These are phyloP conservation scores for Rallus crepitans DNA, from an alignment of 2,797 vertebrate genomes.

Conservation along the genomic window DNA sequence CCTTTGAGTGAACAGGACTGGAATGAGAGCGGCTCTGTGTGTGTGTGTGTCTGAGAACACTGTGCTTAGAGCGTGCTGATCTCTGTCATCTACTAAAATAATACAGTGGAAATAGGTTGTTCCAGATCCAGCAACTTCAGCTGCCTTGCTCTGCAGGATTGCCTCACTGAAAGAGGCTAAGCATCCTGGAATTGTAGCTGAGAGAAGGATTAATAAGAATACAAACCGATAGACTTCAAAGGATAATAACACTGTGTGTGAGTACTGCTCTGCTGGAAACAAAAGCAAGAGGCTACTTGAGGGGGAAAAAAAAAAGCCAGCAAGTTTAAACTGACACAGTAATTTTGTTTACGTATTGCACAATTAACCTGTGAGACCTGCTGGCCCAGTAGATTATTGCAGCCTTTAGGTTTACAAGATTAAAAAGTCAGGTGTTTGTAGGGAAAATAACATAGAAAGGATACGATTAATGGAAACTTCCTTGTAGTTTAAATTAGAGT, in stretches of 20 bases:
- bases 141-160: neutral
- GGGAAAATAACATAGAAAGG: neutral
- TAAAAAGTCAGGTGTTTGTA: slow-evolving; percentile 2
- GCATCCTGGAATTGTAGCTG: neutral
- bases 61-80: fast-evolving
- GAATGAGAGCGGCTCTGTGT: neutral
- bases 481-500: neutral
- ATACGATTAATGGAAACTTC: neutral
- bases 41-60: neutral
- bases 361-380: slow-evolving; percentile 56
- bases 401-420: neutral
- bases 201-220: slow-evolving; percentile 19
- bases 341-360: slow-evolving; percentile 54
- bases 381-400: neutral
- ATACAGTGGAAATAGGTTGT: neutral
- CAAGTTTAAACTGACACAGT: slow-evolving; percentile 1
- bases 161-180: neutral
- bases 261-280: neutral
- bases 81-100: neutral
- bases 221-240: slow-evolving; percentile 41
- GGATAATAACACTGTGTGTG: neutral
- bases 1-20: neutral
- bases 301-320: neutral
- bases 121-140: neutral
- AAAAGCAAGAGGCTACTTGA: slow-evolving; percentile 16